A percentile compares a stretch with the other conserved stretches of the same genome.
Evolutionary conservation across 2,888 invertebrate species (phyloP).

Genomic region (Prenolepis imparis): DNA sequence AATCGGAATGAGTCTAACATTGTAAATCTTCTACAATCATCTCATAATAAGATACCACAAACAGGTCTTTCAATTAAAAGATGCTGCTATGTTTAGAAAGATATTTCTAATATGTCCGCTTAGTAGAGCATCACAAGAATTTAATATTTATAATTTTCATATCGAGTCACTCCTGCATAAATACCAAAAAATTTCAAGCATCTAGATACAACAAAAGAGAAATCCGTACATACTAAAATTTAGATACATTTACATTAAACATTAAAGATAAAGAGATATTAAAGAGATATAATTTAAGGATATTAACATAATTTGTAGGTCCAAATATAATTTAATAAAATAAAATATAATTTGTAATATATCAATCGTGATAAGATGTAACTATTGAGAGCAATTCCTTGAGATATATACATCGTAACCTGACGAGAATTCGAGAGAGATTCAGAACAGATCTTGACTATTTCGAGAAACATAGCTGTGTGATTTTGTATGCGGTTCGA

Average conservation of each 20-base stretch:
- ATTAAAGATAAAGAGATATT: not conserved
- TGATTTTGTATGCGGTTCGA: slow-evolving; percentile 15
- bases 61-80: not conserved
- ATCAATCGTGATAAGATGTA: not conserved
- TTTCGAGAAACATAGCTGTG: slow-evolving; percentile 33
- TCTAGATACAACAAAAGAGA: not conserved
- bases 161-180: not conserved
- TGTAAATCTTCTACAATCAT: not conserved
- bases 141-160: slow-evolving; percentile 6
- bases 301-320: too few relatives aligned
- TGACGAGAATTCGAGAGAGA: slow-evolving; percentile 16
- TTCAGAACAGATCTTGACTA: slow-evolving; percentile 40
- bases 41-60: not conserved
- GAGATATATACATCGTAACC: not conserved
- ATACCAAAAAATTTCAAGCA: not conserved
- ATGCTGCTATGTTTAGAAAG: not conserved
- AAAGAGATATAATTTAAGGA: too few relatives aligned
- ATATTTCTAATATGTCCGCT: not conserved
- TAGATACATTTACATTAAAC: not conserved
- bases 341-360: not conserved
- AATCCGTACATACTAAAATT: not conserved
- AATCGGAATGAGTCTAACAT: not conserved
- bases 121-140: not conserved
- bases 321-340: too few relatives aligned
- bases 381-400: not conserved